Percentiles rank a stretch among this genome's conserved stretches.
These are phyloP conservation scores for Vollenhovia emeryi DNA, from an alignment of 1,140 invertebrate genomes.

Conservation along the genomic window DNA sequence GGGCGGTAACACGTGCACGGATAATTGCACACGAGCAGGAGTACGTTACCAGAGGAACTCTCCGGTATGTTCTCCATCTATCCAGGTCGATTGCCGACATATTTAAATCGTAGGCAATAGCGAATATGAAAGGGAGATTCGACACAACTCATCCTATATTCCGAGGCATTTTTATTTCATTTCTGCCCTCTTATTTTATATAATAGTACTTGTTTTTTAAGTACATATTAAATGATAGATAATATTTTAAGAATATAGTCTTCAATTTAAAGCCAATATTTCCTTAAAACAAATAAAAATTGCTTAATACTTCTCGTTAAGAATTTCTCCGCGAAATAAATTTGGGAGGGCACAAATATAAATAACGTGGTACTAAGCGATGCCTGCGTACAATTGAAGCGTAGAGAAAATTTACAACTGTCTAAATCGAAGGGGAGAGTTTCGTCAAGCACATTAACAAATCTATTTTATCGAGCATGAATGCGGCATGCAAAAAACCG, in stretches of 20 bases:
- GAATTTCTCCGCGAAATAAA: background rate
- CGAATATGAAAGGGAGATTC: background rate
- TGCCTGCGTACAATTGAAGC: too few species aligned
- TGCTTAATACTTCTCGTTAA: background rate
- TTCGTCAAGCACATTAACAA: background rate
- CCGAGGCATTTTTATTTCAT: background rate
- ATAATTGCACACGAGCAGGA: constrained; percentile 41
- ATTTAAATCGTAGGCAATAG: background rate
- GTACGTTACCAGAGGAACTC: background rate
- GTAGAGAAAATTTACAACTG: background rate
- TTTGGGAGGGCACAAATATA: background rate
- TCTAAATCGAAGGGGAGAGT: background rate
- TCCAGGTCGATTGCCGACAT: constrained; percentile 25
- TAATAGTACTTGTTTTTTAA: background rate
- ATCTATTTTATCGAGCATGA: constrained; percentile 33
- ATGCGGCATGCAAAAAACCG: background rate
- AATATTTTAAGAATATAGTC: background rate
- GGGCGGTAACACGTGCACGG: constrained; percentile 37
- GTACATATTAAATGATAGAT: background rate
- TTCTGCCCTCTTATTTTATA: background rate
- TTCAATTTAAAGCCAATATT: background rate
- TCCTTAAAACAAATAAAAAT: background rate
- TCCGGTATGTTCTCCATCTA: background rate
- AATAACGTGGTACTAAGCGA: background rate
- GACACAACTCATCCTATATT: background rate